Evolutionary conservation across 2,888 invertebrate genomes (phyloP), one percentile per base, ranked within the genome.

Genomic region (Mallateleia sp.): DNA sequence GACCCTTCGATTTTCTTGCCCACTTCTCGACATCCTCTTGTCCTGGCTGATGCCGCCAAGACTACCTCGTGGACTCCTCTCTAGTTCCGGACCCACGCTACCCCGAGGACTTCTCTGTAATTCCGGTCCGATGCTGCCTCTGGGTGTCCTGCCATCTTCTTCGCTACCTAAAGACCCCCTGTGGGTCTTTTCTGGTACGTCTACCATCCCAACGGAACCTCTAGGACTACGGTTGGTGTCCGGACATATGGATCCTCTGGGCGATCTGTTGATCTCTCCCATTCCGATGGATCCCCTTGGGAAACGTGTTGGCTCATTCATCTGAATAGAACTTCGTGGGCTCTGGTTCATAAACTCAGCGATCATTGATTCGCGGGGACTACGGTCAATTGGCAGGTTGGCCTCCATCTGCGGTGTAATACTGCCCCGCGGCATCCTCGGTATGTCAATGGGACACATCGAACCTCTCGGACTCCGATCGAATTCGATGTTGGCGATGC

Each of bases 381-480:
- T 97, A 88, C 97, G 95, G 0, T 96, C 92, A 24, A 91, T 79
- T 7, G 92, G 92, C 11, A 93, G 34, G 0, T 88, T 88, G 6
- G 72, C 38, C 24, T 79, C 84, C 56, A 66, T 78, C 50, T 79
- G 78, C 3, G 90, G 91, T 2, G 92, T 91, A 45, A 93, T 92
- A 5, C 92, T 93, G 0, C 92, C 92, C 6, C 93, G 88, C 0
- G 97, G 97, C 91, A 97, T 96, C 54, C 97, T 95, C 22, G 72
- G 88, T 90, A 95, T 95, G 80, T 97, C 97, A 7, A 71, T 69
- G 5, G 96, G 96, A 0, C 96, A 96, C 78, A 97, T 95, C 88
- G 97, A 97, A 81, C 97, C 96, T 67, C 97, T 95, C 0, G 97
- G 96, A 93, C 96, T 96, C 54, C 96, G 91, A 15, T 96, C 96